Base-by-base conservation (phyloP, 2,797 vertebrate genomes). In the Acipenser ruthenus region DNA sequence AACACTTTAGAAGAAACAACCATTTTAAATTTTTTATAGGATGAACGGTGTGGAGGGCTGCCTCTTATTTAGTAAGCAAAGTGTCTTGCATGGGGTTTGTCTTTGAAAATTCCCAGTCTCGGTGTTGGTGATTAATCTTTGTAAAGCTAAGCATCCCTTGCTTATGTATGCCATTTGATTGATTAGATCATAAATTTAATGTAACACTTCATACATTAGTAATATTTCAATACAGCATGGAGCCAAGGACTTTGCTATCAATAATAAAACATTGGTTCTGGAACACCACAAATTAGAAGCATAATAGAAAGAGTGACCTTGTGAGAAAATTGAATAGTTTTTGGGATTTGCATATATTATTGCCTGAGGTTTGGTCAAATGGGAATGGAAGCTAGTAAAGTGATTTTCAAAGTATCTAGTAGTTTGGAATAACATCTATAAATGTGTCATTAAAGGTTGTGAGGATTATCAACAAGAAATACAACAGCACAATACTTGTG, bases 181-280 rank as follows among this genome's bases (percentile, higher is more conserved):
- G 87, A 92, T 90, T 89, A 82, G 80, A 86, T 87, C 83, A 82
- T 81, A 89, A 91, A 91, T 90, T 65, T 83, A 86, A 86, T 82
- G 84, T 81, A 88, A 87, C 88, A 89, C 78, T 87, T 89, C 80
- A 84, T 87, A 84, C 79, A 85, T 89, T 86, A 86, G 81, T 79
- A 87, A 87, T 91, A 87, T 83, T 88, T 90, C 85, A 87, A 70
- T 84, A 78, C 79, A 86, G 76, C 72, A 69, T 66, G 69, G 77
- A 80, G 51, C 73, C 80, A 80, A 84, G 79, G 80, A 78, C 79
- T 81, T 68, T 49, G 66, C 82, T 80, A 88, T 87, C 84, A 84
- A 80, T 86, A 86, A 83, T 37, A 18, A 69, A 12, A 72, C 58
- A 81, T 73, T 76, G 68, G 65, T 81, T 79, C 75, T 78, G 75